A percentile compares a stretch with the other conserved stretches of the same genome.
These are phyloP conservation scores for Homalodisca vitripennis DNA, from an alignment of 1,140 invertebrate species.

Conservation along the genomic window DNA sequence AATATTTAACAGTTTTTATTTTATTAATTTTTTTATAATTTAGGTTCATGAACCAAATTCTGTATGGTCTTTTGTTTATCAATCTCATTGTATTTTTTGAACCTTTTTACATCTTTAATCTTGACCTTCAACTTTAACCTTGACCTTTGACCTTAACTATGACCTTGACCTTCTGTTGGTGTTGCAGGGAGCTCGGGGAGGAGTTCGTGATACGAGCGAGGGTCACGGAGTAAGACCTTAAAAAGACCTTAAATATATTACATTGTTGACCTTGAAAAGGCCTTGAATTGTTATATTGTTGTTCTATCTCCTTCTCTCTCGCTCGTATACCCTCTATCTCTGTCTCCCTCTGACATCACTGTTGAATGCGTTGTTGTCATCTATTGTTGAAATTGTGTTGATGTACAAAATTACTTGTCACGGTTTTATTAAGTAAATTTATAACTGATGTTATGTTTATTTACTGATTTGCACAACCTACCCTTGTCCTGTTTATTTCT, in stretches of 20 bases:
- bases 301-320: conserved; percentile 24
- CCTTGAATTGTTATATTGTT: conserved; percentile 9
- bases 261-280: conserved; percentile 5
- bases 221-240: conserved; percentile 64
- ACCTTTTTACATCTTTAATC: no score
- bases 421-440: not conserved
- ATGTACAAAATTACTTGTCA: not conserved
- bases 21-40: no score
- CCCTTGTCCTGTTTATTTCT: not conserved
- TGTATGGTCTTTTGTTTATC: no score
- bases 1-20: no score
- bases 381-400: not conserved
- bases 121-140: no score
- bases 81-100: no score
- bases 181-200: conserved; percentile 71
- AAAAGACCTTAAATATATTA: not conserved
- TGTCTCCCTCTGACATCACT: conserved; percentile 5
- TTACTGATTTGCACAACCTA: not conserved
- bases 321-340: conserved; percentile 21
- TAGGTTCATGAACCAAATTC: no score
- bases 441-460: no score
- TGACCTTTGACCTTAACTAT: no score
- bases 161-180: conserved; percentile 49
- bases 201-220: conserved; percentile 73
- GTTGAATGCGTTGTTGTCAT: conserved; percentile 22